Evolutionary conservation across 2,888 invertebrate genomes (phyloP).

Genomic region (Colostygia pectinataria): DNA sequence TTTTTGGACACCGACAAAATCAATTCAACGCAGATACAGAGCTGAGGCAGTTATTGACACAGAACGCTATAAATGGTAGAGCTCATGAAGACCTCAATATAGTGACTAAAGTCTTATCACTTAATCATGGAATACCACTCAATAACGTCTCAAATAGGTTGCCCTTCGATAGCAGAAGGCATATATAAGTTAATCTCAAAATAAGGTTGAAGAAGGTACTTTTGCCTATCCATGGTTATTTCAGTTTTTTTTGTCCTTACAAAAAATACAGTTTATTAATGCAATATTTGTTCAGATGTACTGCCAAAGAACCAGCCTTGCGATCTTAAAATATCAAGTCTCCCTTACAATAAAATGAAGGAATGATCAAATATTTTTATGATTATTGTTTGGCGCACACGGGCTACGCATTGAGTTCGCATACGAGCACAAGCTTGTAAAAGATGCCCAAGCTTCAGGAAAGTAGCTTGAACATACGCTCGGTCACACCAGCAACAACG

Average conservation of each 20-base stretch:
- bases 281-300: slow-evolving; percentile 5
- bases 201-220: no score
- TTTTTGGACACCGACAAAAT: slow-evolving; percentile 62
- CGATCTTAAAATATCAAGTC: neutral
- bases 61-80: slow-evolving; percentile 85
- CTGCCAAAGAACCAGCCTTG: slow-evolving; percentile 19
- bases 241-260: no score
- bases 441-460: no score
- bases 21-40: slow-evolving; percentile 76
- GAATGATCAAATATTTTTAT: neutral
- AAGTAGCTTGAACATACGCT: no score
- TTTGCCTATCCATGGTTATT: no score
- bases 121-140: slow-evolving; percentile 88
- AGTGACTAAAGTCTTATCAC: slow-evolving; percentile 90
- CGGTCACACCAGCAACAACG: no score
- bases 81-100: slow-evolving; percentile 90
- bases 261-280: neutral
- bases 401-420: no score
- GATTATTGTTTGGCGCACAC: no score
- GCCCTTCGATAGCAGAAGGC: slow-evolving; percentile 70
- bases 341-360: slow-evolving; percentile 1
- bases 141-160: slow-evolving; percentile 69
- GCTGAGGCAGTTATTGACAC: slow-evolving; percentile 85
- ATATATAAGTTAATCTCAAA: slow-evolving; percentile 44
- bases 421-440: no score